phyloP scores from a whole-genome alignment of 2,888 invertebrate species.

The Meteorus cinctellus region DNA sequence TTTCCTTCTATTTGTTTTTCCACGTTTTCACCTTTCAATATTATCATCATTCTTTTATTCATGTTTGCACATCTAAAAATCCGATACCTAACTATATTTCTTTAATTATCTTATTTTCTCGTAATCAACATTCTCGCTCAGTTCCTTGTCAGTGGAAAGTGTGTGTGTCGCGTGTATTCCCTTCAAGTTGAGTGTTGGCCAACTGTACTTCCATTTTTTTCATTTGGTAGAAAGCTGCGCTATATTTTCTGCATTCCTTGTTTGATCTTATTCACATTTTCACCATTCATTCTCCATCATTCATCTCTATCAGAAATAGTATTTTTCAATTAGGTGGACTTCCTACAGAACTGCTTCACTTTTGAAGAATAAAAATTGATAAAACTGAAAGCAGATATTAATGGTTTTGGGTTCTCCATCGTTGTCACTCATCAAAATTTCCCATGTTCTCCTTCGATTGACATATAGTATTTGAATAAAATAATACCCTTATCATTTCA shows the following conservation, averaged over 20 bases:
- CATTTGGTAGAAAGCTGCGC: constrained; percentile 72
- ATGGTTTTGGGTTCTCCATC: constrained; percentile 15
- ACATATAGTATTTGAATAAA: constrained; percentile 7
- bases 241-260: constrained; percentile 26
- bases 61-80: constrained; percentile 54
- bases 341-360: no score
- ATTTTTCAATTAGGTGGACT: no score
- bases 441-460: constrained; percentile 8
- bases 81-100: constrained; percentile 66
- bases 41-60: neutral
- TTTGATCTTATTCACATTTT: neutral
- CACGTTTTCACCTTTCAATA: neutral
- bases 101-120: constrained; percentile 31
- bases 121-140: constrained; percentile 37
- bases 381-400: no score
- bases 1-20: constrained; percentile 22
- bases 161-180: constrained; percentile 34
- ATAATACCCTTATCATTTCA: neutral
- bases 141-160: constrained; percentile 30
- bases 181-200: neutral
- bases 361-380: no score
- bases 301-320: constrained; percentile 22
- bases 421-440: constrained; percentile 16
- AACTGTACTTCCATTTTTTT: constrained; percentile 46
- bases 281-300: constrained; percentile 36